Conservation (phyloP, 1,140 invertebrate species). For the Akabosia matsudoensis region DNA sequence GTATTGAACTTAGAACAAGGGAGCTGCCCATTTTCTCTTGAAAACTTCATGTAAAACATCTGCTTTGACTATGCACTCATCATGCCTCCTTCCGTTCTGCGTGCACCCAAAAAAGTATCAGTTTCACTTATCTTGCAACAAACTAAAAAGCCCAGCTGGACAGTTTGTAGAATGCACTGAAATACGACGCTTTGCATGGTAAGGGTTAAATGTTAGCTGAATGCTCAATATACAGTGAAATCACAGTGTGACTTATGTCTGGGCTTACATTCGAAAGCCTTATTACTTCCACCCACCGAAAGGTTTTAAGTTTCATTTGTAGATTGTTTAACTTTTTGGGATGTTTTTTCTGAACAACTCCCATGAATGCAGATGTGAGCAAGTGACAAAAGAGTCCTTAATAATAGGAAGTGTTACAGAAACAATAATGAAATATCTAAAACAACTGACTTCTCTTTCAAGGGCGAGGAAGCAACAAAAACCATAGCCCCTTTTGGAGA, state of each 20-base stretch:
- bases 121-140: conserved; percentile 19
- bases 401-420: background rate
- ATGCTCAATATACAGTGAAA: too few species aligned
- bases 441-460: too few species aligned
- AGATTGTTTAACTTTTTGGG: too few species aligned
- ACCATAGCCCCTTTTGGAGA: too few species aligned
- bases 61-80: too few species aligned
- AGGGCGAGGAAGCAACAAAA: too few species aligned
- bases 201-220: too few species aligned
- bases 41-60: background rate
- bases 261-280: too few species aligned
- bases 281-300: background rate
- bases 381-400: background rate
- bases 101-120: conserved; percentile 3
- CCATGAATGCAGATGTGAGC: background rate
- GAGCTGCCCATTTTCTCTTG: background rate
- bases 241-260: too few species aligned
- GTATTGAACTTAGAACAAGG: background rate
- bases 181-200: too few species aligned
- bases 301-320: background rate
- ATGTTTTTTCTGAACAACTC: too few species aligned
- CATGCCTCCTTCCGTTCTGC: background rate
- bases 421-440: too few species aligned
- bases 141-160: background rate
- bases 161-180: background rate